Evolutionary conservation across 2,113 vertebrate genomes (phyloP), one percentile per base, ranked within the genome.

Genomic region (Peromyscus leucopus): DNA sequence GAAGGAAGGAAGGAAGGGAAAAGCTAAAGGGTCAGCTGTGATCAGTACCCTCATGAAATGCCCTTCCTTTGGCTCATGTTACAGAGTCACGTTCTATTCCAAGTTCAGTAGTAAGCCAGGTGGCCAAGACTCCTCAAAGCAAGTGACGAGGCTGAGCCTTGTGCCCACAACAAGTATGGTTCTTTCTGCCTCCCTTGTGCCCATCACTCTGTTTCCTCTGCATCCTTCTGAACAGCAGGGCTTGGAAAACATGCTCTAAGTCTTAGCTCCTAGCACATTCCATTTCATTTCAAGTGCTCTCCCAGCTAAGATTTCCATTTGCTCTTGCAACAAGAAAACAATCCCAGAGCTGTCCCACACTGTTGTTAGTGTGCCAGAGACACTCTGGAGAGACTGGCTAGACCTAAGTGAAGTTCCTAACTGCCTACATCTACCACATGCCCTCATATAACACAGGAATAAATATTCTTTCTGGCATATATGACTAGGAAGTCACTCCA

Each of bases 1-100:
- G 42, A 42, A 3, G 4, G 42, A 42, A 3, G 4, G 42, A 42
- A 42, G 7, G 7, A 48, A 48, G 1, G 7, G 7, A 48, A 48
- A 48, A 48, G 46, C 19, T 3, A 39, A 7, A 4, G 31, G 65
- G 19, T 42, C 48, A 1, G 55, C 51, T 0, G 7, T 3, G 28
- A 72, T 42, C 67, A 3, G 24, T 16, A 1, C 13, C 15, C 85
- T 59, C 0, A 3, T 8, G 4, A 24, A 69, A 3, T 0, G 1
- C 1, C 55, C 61, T n/a, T 5, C 1, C 1, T 0, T 6, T 24
- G 84, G 63, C 88, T 89, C 42, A 89, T 21, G 75, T 46, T 63
- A 17, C 4, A 0, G 2, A 31, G 11, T 39, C 22, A 11, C 0
- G 10, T 0, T 69, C 69, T 74, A 21, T 19, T 16, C 61, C 0